Evolutionary conservation across 2,797 vertebrate genomes (phyloP).

Genomic region (Protosalanx chinensis): DNA sequence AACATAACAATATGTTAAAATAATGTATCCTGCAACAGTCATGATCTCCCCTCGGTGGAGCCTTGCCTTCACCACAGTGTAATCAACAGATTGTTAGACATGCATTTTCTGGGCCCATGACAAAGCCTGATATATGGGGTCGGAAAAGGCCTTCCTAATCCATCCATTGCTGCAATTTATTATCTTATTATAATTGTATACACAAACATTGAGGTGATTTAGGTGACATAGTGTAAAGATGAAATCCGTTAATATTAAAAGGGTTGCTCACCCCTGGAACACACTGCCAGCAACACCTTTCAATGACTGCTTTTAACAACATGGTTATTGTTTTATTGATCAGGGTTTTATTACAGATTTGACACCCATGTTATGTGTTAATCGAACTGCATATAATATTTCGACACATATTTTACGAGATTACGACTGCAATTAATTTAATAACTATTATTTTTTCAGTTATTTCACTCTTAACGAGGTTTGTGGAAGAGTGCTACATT

Average conservation of each 20-base stretch:
- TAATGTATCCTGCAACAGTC: slow-evolving; percentile 73
- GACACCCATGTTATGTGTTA: slow-evolving; percentile 99
- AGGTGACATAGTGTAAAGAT: slow-evolving; percentile 99
- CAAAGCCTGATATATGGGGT: slow-evolving; percentile 96
- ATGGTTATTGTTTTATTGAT: slow-evolving; percentile 99
- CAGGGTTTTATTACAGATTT: slow-evolving; percentile 96
- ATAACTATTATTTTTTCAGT: slow-evolving; percentile 91
- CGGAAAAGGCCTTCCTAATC: slow-evolving; percentile 88
- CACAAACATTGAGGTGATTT: slow-evolving; percentile 99
- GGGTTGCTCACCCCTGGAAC: slow-evolving; percentile 98
- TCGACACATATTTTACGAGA: slow-evolving; percentile 89
- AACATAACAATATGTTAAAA: slow-evolving; percentile 77
- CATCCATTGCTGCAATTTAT: slow-evolving; percentile 98
- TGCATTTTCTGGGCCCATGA: slow-evolving; percentile 94
- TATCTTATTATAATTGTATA: slow-evolving; percentile 99
- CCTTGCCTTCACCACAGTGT: slow-evolving; percentile 78
- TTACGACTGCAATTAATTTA: slow-evolving; percentile 97
- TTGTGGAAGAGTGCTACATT: slow-evolving; percentile 83
- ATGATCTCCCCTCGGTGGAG: slow-evolving; percentile 48
- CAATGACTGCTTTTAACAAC: slow-evolving; percentile 97
- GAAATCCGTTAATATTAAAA: slow-evolving; percentile 99
- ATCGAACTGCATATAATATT: slow-evolving; percentile 97
- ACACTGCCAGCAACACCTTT: slow-evolving; percentile 87
- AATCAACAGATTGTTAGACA: slow-evolving; percentile 99
- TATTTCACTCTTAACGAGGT: slow-evolving; percentile 79